Base-by-base conservation (phyloP, 2,113 vertebrate genomes). In the Passerina amoena region DNA sequence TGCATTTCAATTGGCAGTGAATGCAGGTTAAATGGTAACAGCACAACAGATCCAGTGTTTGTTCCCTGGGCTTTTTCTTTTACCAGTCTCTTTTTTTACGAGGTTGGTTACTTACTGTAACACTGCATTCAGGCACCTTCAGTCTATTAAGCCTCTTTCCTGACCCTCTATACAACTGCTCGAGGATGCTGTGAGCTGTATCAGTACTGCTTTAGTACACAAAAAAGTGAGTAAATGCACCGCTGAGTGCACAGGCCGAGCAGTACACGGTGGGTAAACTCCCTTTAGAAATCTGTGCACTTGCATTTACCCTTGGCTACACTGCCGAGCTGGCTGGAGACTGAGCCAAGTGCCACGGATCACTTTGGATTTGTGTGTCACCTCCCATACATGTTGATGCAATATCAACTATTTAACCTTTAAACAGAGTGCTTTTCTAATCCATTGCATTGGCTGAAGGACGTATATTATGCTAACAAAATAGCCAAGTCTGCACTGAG, bases 1-100 rank as follows among this genome's bases (percentile, higher is more conserved):
- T 96, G 96, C 96, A 93, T 96, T 97, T 97, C 96, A 97, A 94
- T 93, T 95, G 94, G 90, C 95, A 93, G 92, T 96, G 96, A 97
- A 95, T 96, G 94, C 95, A 94, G 96, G 95, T 96, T 97, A 96
- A 96, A 97, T 92, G 95, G 92, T 93, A 96, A 96, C 90, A 86
- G 95, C 96, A 96, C 96, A 96, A 96, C 96, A 96, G 96, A 96
- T 96, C 85, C 95, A 75, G 88, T 95, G 96, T 96, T 92, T 96
- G 87, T 88, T 97, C 94, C 93, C 96, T 65, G 92, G 90, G 90
- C 77, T 96, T 95, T 96, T 94, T 83, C 90, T 96, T 97, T 95
- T 93, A 96, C 95, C 90, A 95, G 76, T 82, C 86, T 93, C 90
- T 88, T 88, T 84, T 88, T 95, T 81, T 40, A 82, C n/a, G 45